Evolutionary conservation across 2,797 vertebrate species (phyloP).

Genomic region (Tarsius wallacei): DNA sequence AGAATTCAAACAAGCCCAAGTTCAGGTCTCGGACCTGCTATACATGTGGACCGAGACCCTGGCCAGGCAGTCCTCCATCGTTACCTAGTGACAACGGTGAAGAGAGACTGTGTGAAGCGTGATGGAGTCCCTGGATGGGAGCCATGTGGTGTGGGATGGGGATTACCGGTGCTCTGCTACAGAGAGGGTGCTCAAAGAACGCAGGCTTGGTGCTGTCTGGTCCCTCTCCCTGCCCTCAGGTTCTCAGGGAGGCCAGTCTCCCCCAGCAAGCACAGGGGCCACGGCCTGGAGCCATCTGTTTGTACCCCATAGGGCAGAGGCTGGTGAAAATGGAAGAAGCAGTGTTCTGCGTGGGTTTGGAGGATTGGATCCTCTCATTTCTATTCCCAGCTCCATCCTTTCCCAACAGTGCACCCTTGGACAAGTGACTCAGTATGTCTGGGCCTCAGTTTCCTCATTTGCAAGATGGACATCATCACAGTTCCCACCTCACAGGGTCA

Average conservation of each 20-base stretch:
- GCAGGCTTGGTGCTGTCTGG: accelerated
- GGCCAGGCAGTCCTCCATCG: too few relatives aligned
- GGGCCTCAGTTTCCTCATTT: not conserved
- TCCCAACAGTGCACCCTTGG: not conserved
- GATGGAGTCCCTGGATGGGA: not conserved
- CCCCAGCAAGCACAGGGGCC: not conserved
- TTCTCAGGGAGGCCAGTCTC: not conserved
- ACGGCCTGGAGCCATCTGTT: not conserved
- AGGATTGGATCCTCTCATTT: not conserved
- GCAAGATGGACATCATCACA: not conserved
- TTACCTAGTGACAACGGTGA: not conserved
- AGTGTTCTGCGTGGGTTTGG: accelerated
- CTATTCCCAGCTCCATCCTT: not conserved
- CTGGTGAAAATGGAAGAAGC: not conserved
- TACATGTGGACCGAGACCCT: not conserved
- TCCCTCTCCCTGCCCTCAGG: conserved; percentile 54
- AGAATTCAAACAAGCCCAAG: not conserved
- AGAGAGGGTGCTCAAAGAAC: accelerated
- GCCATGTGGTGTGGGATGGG: accelerated
- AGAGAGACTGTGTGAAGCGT: not conserved
- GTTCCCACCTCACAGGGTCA: not conserved
- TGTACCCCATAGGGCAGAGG: not conserved
- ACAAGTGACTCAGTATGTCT: not conserved
- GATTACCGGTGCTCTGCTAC: accelerated
- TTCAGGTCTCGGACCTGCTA: not conserved